These are phyloP conservation scores for Seira sanloemensis DNA, from an alignment of 2,888 invertebrate species.

Conservation along the genomic window DNA sequence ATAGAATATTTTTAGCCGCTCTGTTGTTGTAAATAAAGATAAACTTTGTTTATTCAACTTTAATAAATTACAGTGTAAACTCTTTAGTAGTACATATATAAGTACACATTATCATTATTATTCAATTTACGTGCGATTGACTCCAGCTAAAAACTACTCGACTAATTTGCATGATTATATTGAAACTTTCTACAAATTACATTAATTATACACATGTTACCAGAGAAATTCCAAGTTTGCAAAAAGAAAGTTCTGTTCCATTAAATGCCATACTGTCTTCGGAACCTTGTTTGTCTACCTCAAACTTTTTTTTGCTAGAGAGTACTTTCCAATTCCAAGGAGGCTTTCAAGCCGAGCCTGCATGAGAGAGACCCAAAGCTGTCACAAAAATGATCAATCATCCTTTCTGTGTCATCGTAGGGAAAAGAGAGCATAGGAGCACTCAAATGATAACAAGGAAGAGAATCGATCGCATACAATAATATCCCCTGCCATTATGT, in stretches of 20 bases:
- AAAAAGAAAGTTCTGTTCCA: too few species aligned
- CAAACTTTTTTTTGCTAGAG: too few species aligned
- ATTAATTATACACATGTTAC: too few species aligned
- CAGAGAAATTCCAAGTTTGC: too few species aligned
- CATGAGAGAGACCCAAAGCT: background rate
- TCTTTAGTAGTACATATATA: too few species aligned
- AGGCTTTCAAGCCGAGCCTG: background rate
- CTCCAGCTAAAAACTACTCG: too few species aligned
- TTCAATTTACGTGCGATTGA: background rate
- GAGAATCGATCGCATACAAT: conserved; percentile 34
- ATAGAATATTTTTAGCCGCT: conserved; percentile 23
- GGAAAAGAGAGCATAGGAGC: background rate
- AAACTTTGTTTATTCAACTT: background rate
- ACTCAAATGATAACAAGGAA: conserved; percentile 4
- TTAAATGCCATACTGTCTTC: too few species aligned
- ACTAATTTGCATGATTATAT: too few species aligned
- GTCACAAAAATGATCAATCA: conserved; percentile 1
- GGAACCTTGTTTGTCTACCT: too few species aligned
- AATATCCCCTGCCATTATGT: conserved; percentile 50
- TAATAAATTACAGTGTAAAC: conserved; percentile 4
- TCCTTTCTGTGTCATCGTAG: conserved; percentile 8
- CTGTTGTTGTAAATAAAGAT: background rate
- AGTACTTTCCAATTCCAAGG: background rate
- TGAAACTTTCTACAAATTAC: too few species aligned
- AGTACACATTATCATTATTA: background rate